phyloP scores from a whole-genome alignment of 2,797 vertebrate species.

The Threskiornis aethiopicus region DNA sequence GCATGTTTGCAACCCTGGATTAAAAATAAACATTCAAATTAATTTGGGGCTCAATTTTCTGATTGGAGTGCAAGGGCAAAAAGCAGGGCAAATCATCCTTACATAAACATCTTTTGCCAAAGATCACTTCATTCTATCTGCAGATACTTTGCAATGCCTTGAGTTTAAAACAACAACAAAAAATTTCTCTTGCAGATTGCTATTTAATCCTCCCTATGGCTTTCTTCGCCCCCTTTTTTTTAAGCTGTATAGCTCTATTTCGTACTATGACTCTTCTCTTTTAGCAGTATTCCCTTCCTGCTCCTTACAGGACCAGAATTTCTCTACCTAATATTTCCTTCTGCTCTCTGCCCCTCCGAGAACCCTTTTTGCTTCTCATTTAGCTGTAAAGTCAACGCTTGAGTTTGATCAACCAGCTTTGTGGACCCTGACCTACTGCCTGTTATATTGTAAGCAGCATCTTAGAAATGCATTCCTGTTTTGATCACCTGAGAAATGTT shows the following conservation, averaged over 20 bases:
- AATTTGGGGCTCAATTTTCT: background rate
- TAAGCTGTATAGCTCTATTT: background rate
- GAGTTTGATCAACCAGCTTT: background rate
- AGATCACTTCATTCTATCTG: background rate
- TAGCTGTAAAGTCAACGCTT: background rate
- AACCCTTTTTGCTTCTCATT: background rate
- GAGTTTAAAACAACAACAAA: background rate
- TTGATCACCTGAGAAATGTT: conserved; percentile 21
- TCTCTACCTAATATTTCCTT: background rate
- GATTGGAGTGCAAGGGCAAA: background rate
- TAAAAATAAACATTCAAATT: background rate
- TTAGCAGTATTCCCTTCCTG: background rate
- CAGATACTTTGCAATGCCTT: background rate
- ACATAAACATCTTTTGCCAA: background rate
- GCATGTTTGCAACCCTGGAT: background rate
- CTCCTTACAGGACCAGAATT: background rate
- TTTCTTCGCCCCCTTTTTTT: background rate
- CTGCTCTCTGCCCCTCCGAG: background rate
- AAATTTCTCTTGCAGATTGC: background rate
- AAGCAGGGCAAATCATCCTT: background rate
- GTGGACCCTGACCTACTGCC: background rate
- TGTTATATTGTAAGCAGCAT: background rate
- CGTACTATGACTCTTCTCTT: background rate
- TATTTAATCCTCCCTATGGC: background rate
- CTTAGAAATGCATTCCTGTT: background rate